phyloP scores from a whole-genome alignment of 2,113 vertebrate genomes.

The Oryzias javanicus region DNA sequence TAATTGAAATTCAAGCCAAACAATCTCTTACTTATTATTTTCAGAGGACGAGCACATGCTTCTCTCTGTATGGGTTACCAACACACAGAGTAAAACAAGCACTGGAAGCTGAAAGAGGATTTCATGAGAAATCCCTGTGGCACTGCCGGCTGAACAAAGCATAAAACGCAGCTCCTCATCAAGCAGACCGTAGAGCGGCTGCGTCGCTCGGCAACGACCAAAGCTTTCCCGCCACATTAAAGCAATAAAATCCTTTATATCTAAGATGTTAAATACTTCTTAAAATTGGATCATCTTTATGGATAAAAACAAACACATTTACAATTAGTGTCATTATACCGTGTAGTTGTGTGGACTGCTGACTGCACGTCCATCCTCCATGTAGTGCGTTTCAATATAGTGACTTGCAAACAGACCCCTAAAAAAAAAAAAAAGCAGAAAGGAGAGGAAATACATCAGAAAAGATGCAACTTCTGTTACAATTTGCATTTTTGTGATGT shows the following conservation, averaged over 20 bases:
- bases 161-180: slow-evolving; percentile 49
- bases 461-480: too few relatives aligned
- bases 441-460: slow-evolving; percentile 21
- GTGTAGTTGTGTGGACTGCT: slow-evolving; percentile 78
- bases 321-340: slow-evolving; percentile 73
- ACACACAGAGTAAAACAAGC: slow-evolving; percentile 6
- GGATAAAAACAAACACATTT: neutral
- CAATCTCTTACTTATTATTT: slow-evolving; percentile 2
- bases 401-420: slow-evolving; percentile 87
- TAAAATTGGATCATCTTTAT: neutral
- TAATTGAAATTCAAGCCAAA: slow-evolving; percentile 7
- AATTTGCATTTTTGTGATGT: neutral
- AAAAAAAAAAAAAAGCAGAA: slow-evolving; percentile 50
- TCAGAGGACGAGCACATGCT: slow-evolving; percentile 3
- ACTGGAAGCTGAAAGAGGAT: slow-evolving; percentile 47
- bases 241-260: neutral
- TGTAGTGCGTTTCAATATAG: slow-evolving; percentile 93
- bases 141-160: slow-evolving; percentile 35
- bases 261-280: neutral
- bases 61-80: neutral
- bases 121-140: slow-evolving; percentile 54
- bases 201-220: slow-evolving; percentile 2
- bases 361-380: slow-evolving; percentile 82
- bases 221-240: slow-evolving; percentile 14
- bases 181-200: slow-evolving; percentile 41